phyloP scores from a whole-genome alignment of 35 echinoderm and acorn worm genomes.

The Ophioderma brevispina region DNA sequence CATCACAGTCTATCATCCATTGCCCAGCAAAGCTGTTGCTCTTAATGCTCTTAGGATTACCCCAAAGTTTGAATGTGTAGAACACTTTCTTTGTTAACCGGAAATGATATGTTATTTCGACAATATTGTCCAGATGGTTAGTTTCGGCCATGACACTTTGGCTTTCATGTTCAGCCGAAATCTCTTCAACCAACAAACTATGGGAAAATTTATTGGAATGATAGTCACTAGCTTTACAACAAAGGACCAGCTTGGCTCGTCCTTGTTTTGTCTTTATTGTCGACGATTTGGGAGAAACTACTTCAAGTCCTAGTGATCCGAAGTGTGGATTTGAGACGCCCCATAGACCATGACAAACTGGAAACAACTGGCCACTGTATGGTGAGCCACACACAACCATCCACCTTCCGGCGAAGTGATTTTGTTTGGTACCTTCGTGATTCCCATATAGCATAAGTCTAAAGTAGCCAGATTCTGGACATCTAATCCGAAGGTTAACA shows the following conservation, averaged over 20 bases:
- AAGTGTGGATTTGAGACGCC: not conserved
- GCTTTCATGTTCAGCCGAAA: not conserved
- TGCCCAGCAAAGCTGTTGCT: not conserved
- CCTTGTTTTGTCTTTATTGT: not conserved
- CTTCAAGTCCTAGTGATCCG: not conserved
- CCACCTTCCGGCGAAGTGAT: not conserved
- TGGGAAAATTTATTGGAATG: not conserved
- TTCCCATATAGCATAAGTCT: not conserved
- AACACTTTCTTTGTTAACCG: not conserved
- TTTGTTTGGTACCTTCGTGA: not conserved
- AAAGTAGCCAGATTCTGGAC: not conserved
- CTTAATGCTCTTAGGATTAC: not conserved
- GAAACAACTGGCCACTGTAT: not conserved
- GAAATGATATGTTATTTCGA: not conserved
- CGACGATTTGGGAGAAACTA: not conserved
- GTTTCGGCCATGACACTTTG: not conserved
- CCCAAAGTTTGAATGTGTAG: not conserved
- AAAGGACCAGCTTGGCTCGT: not conserved
- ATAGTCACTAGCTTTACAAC: not conserved
- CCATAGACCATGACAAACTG: not conserved
- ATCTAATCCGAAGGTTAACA: not conserved
- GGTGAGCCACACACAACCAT: not conserved
- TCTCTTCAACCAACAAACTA: not conserved
- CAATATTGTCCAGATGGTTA: not conserved
- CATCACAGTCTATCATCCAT: not conserved